Conservation (phyloP, 2,797 vertebrate genomes). For the Tamandua tetradactyla region DNA sequence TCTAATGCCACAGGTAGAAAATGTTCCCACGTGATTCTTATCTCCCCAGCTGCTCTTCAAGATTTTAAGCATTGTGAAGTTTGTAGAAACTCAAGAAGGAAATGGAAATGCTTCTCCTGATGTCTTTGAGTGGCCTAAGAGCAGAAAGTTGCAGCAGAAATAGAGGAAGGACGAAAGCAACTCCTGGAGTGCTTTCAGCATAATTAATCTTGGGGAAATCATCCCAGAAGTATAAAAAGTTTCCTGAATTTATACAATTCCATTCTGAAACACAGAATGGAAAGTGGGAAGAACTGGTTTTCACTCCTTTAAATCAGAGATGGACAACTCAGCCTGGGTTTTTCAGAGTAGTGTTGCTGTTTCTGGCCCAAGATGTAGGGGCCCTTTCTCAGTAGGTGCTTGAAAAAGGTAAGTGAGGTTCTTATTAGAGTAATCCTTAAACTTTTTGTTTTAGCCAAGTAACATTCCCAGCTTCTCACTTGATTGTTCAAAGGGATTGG, state of each 20-base stretch:
- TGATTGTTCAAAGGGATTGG: neutral
- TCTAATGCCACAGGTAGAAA: neutral
- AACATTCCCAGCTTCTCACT: neutral
- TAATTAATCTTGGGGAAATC: slow-evolving; percentile 72
- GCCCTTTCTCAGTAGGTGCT: neutral
- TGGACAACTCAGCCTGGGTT: neutral
- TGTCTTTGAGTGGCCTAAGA: neutral
- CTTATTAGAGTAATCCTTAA: slow-evolving; percentile 10
- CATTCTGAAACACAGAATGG: neutral
- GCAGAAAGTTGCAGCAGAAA: neutral
- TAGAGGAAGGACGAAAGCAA: neutral
- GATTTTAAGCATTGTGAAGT: neutral
- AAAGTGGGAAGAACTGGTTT: neutral
- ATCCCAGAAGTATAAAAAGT: slow-evolving; percentile 64
- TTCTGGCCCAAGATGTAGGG: neutral
- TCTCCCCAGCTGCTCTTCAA: neutral
- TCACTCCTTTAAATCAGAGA: neutral
- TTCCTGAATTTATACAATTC: slow-evolving; percentile 29
- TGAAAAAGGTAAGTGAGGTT: slow-evolving; percentile 54
- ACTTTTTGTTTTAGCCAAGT: neutral
- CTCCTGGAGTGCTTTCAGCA: neutral
- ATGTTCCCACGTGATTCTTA: neutral
- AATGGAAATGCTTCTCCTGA: neutral
- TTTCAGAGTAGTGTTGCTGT: neutral
- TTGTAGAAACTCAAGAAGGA: neutral